These are phyloP conservation scores for Sweltsa coloradensis DNA, from an alignment of 1,140 invertebrate species.

Conservation along the genomic window DNA sequence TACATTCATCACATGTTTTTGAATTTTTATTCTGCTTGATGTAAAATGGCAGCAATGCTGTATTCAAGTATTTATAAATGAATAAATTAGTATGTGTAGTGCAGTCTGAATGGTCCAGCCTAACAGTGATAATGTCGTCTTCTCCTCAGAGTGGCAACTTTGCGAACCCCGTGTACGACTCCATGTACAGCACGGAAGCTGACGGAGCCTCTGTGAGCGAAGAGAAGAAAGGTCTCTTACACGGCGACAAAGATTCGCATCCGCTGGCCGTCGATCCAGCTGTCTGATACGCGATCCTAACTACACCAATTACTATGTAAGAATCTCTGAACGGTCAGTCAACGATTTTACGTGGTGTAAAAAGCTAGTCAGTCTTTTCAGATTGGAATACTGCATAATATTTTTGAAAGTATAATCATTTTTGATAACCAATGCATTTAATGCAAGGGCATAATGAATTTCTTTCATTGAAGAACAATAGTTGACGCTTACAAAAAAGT, in stretches of 20 bases:
- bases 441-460: too few species aligned
- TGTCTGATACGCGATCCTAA: too few species aligned
- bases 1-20: slow-evolving; percentile 14
- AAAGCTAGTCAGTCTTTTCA: too few species aligned
- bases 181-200: slow-evolving; percentile 44
- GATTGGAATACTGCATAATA: too few species aligned
- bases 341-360: too few species aligned
- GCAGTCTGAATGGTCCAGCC: slow-evolving; percentile 8
- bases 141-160: slow-evolving; percentile 53
- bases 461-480: too few species aligned
- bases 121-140: slow-evolving; percentile 19
- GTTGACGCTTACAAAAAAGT: too few species aligned
- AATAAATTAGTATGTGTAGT: slow-evolving; percentile 13
- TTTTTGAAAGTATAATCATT: too few species aligned
- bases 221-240: slow-evolving; percentile 42
- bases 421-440: too few species aligned
- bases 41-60: background rate
- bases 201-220: slow-evolving; percentile 31
- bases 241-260: background rate
- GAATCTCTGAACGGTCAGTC: too few species aligned
- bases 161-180: slow-evolving; percentile 75
- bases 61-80: background rate
- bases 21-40: slow-evolving; percentile 8
- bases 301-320: too few species aligned
- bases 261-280: background rate